These are phyloP conservation scores for Geotrupes spiniger DNA, from an alignment of 2,888 invertebrate genomes.

Conservation along the genomic window DNA sequence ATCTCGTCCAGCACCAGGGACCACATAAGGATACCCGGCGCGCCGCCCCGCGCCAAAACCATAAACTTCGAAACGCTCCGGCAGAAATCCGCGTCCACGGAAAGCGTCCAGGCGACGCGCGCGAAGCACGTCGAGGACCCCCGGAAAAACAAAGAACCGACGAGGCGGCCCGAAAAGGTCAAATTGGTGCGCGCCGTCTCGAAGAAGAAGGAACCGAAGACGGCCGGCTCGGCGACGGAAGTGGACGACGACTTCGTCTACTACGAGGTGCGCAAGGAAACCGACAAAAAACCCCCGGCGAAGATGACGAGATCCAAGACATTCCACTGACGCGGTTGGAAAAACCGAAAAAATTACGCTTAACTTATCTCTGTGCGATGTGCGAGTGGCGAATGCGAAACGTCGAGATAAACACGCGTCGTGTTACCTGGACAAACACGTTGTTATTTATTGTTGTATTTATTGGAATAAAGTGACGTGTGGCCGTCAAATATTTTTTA, in stretches of 20 bases:
- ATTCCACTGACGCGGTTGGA: no score
- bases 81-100: slow-evolving; percentile 12
- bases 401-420: no score
- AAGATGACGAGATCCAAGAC: no score
- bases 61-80: slow-evolving; percentile 16
- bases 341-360: no score
- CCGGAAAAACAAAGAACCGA: slow-evolving; percentile 7
- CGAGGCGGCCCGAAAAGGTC: slow-evolving; percentile 1
- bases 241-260: no score
- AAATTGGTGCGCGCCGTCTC: slow-evolving; percentile 12
- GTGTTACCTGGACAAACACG: no score
- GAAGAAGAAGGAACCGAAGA: slow-evolving; percentile 6
- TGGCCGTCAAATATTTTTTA: background rate
- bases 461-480: background rate
- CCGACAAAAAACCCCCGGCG: no score
- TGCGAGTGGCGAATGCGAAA: no score
- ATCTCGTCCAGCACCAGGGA: slow-evolving; percentile 17
- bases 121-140: background rate
- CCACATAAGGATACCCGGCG: slow-evolving; percentile 11
- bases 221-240: no score
- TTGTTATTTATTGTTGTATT: no score
- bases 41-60: background rate
- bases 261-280: no score
- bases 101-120: slow-evolving; percentile 2
- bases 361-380: no score